These are phyloP conservation scores for Vollenhovia emeryi DNA, from an alignment of 1,140 invertebrate genomes.

Conservation along the genomic window DNA sequence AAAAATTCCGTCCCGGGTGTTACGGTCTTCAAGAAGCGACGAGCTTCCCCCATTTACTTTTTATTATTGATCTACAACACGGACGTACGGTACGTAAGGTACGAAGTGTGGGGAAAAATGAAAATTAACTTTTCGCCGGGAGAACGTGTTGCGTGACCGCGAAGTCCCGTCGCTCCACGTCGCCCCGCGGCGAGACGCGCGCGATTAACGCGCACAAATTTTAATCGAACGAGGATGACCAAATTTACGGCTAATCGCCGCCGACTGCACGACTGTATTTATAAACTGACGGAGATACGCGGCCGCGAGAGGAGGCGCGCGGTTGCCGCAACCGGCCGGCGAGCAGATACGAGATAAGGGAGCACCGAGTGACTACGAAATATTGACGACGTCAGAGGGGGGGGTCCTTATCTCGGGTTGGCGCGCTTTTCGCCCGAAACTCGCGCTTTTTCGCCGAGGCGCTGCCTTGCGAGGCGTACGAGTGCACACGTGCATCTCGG, in stretches of 20 bases:
- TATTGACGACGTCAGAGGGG: constrained; percentile 46
- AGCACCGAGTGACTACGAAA: constrained; percentile 46
- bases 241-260: constrained; percentile 37
- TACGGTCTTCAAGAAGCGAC: not conserved
- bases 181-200: not conserved
- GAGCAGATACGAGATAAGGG: constrained; percentile 42
- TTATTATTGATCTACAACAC: not conserved
- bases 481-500: too few relatives aligned
- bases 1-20: not conserved
- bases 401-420: constrained; percentile 36
- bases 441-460: constrained; percentile 15
- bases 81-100: too few relatives aligned
- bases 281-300: constrained; percentile 35
- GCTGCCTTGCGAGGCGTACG: constrained; percentile 20
- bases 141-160: not conserved
- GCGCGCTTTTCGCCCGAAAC: constrained; percentile 21
- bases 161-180: not conserved
- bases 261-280: constrained; percentile 17
- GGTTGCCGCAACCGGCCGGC: constrained; percentile 21
- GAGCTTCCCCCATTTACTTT: not conserved
- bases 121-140: not conserved
- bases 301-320: not conserved
- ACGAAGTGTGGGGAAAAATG: not conserved
- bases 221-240: constrained; percentile 36
- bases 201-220: constrained; percentile 31